Base-by-base conservation (phyloP, 2,113 vertebrate species). In the Pholis gunnellus region DNA sequence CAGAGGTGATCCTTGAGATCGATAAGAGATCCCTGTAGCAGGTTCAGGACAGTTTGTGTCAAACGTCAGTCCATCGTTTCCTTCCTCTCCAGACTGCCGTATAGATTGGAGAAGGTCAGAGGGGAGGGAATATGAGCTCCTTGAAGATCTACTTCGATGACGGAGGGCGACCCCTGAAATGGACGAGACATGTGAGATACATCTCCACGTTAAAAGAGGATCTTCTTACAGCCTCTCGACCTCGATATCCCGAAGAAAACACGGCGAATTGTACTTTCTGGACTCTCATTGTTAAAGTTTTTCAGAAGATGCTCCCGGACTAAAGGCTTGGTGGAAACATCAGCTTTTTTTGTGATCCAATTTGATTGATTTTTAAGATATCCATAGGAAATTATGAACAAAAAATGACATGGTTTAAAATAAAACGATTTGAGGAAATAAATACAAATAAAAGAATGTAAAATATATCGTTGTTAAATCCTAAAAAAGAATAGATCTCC, bases 71-170 rank as follows among this genome's bases (percentile, higher is more conserved):
- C 60, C 66, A 29, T 85, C 50, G 22, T 69, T 79, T 81, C 71
- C 75, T 68, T 29, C 5, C 22, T 73, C 57, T 50, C 11, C 27
- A 14, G 64, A 13, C 69, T 31, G 72, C 46, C 69, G 54, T n/a
- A 61, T 38, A 59, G 69, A 48, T 6, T 34, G 7, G 61, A 79
- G 75, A 64, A 79, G 78, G 81, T 84, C 85, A 83, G 67, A 84
- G 73, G 67, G 56, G 27, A 59, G 78, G 54, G 20, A 88, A 88
- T 42, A 4, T 9, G 65, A 84, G 82, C 83, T 67, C 57, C 27
- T 27, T 68, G 75, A 86, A 79, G 75, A 64, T 60, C 29, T 46
- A 44, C 70, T 65, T n/a, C 38, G 52, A 75, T 27, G 69, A 60
- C 6, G 42, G 69, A 65, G 44, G 78, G 1, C 2, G 36, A 65